These are phyloP conservation scores for Cavia aperea DNA, from an alignment of 2,113 vertebrate genomes.

Conservation along the genomic window DNA sequence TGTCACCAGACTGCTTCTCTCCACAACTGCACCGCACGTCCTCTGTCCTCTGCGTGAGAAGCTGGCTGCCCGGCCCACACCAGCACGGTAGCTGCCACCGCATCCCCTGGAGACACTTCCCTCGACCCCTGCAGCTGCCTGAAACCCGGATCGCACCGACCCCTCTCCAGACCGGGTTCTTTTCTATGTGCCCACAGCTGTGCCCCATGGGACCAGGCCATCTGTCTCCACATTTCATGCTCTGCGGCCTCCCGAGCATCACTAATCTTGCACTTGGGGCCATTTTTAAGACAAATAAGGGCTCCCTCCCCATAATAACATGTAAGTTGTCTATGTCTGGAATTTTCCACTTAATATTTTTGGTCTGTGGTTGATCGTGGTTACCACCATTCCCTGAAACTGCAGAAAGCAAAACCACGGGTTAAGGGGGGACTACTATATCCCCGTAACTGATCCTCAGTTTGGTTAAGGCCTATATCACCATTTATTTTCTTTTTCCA, in stretches of 20 bases:
- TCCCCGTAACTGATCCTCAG: not conserved
- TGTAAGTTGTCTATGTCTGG: not conserved
- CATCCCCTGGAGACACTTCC: not conserved
- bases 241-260: not conserved
- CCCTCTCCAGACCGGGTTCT: no score
- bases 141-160: not conserved
- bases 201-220: not conserved
- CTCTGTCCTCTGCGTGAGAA: not conserved
- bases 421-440: not conserved
- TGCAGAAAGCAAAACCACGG: not conserved
- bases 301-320: not conserved
- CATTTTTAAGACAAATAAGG: not conserved
- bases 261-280: not conserved
- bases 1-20: not conserved
- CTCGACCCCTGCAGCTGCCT: no score
- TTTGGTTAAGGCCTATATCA: not conserved
- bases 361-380: not conserved
- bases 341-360: not conserved
- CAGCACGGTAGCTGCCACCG: not conserved
- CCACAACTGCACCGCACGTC: not conserved
- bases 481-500: not conserved
- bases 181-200: not conserved
- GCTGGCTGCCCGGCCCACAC: no score
- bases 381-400: not conserved
- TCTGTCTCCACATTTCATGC: not conserved